A percentile compares a stretch with the other conserved stretches of the same genome.
Evolutionary conservation across 2,797 vertebrate species (phyloP).

Genomic region (Atherinosoma microstoma): DNA sequence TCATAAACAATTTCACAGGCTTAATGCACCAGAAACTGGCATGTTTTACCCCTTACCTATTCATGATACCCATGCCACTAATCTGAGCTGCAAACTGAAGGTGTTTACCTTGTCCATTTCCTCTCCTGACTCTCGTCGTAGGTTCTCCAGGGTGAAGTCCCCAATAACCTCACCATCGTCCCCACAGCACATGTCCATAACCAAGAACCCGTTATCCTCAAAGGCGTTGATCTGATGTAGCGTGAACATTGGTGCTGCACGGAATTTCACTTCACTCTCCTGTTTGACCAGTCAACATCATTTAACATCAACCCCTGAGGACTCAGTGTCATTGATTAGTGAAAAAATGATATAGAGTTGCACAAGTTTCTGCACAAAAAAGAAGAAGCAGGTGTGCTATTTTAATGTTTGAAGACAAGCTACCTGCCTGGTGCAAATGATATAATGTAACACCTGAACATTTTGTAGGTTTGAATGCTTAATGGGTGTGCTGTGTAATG

Average conservation of each 20-base stretch:
- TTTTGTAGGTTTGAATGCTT: conserved; percentile 55
- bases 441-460: conserved; percentile 47
- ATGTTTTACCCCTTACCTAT: conserved; percentile 2
- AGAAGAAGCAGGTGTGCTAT: background rate
- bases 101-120: conserved; percentile 78
- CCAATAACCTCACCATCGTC: conserved; percentile 85
- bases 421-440: background rate
- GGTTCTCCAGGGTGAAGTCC: conserved; percentile 87
- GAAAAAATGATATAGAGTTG: background rate
- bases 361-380: conserved; percentile 16
- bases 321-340: conserved; percentile 9
- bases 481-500: conserved; percentile 71
- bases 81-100: conserved; percentile 10
- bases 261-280: conserved; percentile 84
- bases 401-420: conserved; percentile 20
- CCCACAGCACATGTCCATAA: conserved; percentile 92
- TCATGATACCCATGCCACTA: conserved; percentile 7
- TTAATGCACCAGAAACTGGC: conserved; percentile 5
- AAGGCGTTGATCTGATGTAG: conserved; percentile 96
- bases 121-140: conserved; percentile 81
- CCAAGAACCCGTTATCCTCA: conserved; percentile 88
- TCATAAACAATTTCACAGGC: conserved; percentile 23
- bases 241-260: conserved; percentile 80
- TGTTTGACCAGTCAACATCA: conserved; percentile 51
- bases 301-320: background rate